Evolutionary conservation across 1,140 invertebrate species (phyloP).

Genomic region (Ceratitis capitata): DNA sequence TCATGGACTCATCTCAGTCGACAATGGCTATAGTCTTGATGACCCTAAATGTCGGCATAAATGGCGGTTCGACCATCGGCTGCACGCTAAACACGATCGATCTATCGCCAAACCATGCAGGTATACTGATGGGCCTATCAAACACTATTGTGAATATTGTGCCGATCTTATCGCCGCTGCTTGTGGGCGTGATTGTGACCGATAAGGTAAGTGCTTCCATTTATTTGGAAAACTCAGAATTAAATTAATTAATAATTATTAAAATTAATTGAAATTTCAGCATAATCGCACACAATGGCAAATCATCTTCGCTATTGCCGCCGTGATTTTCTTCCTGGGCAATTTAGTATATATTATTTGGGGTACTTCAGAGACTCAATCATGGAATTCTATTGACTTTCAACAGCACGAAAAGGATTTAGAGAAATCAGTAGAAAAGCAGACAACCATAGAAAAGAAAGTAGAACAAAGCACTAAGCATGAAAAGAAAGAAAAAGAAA

Average conservation of each 20-base stretch:
- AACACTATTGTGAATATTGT: constrained; percentile 80
- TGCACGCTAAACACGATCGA: constrained; percentile 77
- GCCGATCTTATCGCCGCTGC: constrained; percentile 74
- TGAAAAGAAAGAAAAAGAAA: neutral
- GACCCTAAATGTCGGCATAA: constrained; percentile 78
- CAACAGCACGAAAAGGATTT: neutral
- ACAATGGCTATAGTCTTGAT: constrained; percentile 71
- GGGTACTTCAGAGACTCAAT: constrained; percentile 70
- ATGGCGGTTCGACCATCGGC: constrained; percentile 80
- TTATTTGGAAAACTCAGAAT: too few species aligned
- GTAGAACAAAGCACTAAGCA: neutral
- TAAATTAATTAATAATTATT: neutral
- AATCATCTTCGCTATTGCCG: constrained; percentile 78
- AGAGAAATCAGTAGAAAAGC: too few species aligned
- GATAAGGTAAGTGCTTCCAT: constrained; percentile 68
- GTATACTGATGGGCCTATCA: constrained; percentile 75
- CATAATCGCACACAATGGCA: constrained; percentile 75
- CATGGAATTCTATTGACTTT: constrained; percentile 78
- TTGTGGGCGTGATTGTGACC: constrained; percentile 72
- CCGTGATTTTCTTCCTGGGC: constrained; percentile 75
- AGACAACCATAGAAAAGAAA: neutral
- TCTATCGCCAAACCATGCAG: constrained; percentile 80
- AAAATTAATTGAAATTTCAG: constrained; percentile 57
- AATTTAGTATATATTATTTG: constrained; percentile 77
- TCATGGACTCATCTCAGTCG: constrained; percentile 67